A percentile compares a stretch with the other conserved stretches of the same genome.
Conservation (phyloP, 2,888 invertebrate species). For the Drosophila testacea region DNA sequence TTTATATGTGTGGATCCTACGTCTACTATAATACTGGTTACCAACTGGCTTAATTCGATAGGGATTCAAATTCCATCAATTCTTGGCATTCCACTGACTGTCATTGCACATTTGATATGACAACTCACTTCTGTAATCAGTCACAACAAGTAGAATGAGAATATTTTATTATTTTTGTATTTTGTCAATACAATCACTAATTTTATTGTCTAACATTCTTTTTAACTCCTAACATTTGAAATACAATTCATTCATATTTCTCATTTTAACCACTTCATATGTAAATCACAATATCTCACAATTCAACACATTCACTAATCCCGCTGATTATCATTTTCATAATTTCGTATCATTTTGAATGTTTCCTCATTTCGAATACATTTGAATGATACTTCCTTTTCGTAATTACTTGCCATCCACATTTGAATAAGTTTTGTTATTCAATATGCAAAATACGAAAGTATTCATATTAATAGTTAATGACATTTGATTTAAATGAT, state of each 20-base stretch:
- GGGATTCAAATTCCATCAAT: conserved; percentile 16
- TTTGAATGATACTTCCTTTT: neutral
- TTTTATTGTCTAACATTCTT: neutral
- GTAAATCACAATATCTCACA: neutral
- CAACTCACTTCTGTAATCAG: neutral
- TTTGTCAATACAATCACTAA: neutral
- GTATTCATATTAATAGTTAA: too few relatives aligned
- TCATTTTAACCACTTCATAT: too few relatives aligned
- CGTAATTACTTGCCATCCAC: neutral
- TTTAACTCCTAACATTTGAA: neutral
- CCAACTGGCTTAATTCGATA: conserved; percentile 11
- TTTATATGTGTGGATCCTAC: conserved; percentile 4
- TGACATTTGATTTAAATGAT: too few relatives aligned
- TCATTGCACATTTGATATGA: neutral
- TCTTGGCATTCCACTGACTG: conserved; percentile 3
- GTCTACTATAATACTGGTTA: neutral
- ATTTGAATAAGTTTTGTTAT: neutral
- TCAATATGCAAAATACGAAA: too few relatives aligned
- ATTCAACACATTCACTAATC: neutral
- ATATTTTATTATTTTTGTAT: neutral
- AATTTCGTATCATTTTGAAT: neutral
- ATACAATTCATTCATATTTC: too few relatives aligned
- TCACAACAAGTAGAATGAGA: neutral
- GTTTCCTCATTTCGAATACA: neutral
- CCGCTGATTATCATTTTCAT: neutral